Evolutionary conservation across 2,113 vertebrate genomes (phyloP).

Genomic region (Noturus placidus): DNA sequence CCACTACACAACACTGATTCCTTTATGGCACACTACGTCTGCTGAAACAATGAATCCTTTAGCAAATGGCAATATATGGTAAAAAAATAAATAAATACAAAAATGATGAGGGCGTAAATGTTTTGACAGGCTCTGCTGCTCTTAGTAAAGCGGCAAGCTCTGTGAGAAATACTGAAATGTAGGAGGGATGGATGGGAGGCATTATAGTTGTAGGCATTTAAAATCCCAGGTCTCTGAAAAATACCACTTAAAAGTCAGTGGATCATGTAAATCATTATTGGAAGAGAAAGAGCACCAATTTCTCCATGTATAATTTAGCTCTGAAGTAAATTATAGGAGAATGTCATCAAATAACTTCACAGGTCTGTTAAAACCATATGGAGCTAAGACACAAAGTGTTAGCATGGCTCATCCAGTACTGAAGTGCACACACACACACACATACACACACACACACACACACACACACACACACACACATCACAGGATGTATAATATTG

Average conservation of each 20-base stretch:
- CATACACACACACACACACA: background rate
- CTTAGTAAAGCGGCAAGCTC: slow-evolving; percentile 3
- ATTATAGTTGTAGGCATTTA: background rate
- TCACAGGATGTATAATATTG: slow-evolving; percentile 8
- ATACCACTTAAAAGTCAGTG: background rate
- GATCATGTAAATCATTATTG: background rate
- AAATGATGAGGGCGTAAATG: slow-evolving; percentile 1
- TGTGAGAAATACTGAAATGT: background rate
- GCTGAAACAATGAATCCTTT: background rate
- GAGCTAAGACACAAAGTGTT: slow-evolving; percentile 5
- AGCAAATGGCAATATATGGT: slow-evolving; percentile 4
- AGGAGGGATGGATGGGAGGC: background rate
- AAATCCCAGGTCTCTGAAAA: background rate
- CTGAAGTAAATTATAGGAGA: background rate
- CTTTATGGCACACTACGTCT: slow-evolving; percentile 3
- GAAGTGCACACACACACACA: background rate
- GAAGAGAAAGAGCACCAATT: background rate
- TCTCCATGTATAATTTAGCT: background rate
- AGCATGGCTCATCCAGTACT: background rate
- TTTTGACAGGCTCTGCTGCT: slow-evolving; percentile 9
- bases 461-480: background rate
- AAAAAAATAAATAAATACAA: slow-evolving; percentile 7
- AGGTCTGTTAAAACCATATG: slow-evolving; percentile 15
- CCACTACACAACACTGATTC: background rate
- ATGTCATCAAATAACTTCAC: slow-evolving; percentile 1